These are phyloP conservation scores for Dendrocopos noguchii DNA, from an alignment of 2,113 vertebrate species.

Conservation along the genomic window DNA sequence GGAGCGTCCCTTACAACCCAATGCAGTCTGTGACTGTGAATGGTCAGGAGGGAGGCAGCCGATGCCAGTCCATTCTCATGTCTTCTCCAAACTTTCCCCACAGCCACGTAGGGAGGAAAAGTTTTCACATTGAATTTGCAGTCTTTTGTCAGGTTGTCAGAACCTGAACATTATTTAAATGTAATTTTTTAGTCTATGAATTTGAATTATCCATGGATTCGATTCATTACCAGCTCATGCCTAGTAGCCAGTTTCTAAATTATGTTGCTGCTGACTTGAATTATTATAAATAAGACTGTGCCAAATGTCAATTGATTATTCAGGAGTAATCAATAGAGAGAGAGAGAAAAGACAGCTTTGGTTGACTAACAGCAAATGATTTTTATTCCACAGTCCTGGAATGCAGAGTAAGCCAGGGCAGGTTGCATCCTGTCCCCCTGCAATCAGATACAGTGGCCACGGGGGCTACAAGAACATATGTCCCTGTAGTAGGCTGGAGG, in stretches of 20 bases:
- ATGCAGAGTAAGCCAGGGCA: not conserved
- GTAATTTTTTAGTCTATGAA: slow-evolving; percentile 65
- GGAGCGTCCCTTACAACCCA: no score
- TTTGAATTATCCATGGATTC: slow-evolving; percentile 74
- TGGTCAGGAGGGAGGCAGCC: not conserved
- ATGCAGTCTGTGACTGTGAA: no score
- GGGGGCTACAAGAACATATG: not conserved
- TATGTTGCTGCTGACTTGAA: slow-evolving; percentile 69
- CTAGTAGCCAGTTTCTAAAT: slow-evolving; percentile 72
- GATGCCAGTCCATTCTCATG: not conserved
- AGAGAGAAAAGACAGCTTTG: slow-evolving; percentile 49
- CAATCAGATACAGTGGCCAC: not conserved
- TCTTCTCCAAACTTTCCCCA: not conserved
- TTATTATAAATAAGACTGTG: slow-evolving; percentile 75
- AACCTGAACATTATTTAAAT: slow-evolving; percentile 72
- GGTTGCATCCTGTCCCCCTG: not conserved
- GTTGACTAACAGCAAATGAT: slow-evolving; percentile 54
- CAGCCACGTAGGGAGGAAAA: not conserved
- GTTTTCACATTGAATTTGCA: slow-evolving; percentile 43
- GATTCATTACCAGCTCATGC: slow-evolving; percentile 70
- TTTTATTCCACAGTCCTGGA: slow-evolving; percentile 52
- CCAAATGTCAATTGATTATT: slow-evolving; percentile 77
- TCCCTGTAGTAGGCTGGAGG: not conserved
- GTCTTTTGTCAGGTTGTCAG: slow-evolving; percentile 59
- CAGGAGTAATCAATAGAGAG: slow-evolving; percentile 65